These are phyloP conservation scores for Brachymystax lenok DNA, from an alignment of 2,797 vertebrate species.

Conservation along the genomic window DNA sequence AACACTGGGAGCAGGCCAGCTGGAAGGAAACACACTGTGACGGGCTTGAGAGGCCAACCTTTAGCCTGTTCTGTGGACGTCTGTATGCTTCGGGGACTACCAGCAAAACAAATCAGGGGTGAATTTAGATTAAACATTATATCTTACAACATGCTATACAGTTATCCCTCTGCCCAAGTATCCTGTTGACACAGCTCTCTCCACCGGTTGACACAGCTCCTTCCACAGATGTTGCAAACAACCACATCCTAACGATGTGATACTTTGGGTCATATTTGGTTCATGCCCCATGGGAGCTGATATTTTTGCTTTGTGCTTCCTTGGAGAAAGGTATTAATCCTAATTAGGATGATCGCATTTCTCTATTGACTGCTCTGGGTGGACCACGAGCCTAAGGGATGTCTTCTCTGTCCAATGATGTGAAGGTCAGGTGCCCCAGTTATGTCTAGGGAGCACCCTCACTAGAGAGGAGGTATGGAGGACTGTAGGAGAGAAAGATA, in stretches of 20 bases:
- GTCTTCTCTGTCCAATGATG: slow-evolving; percentile 49
- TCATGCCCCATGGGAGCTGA: slow-evolving; percentile 64
- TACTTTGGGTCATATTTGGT: slow-evolving; percentile 67
- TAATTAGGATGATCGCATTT: slow-evolving; percentile 73
- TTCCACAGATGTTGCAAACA: background rate
- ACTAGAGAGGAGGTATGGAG: slow-evolving; percentile 23
- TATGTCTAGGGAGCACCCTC: slow-evolving; percentile 59
- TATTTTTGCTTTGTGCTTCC: slow-evolving; percentile 68
- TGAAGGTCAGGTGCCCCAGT: slow-evolving; percentile 52
- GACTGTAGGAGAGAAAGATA: slow-evolving; percentile 13
- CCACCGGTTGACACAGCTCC: too few species aligned
- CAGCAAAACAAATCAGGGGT: slow-evolving; percentile 17
- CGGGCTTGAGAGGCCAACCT: slow-evolving; percentile 18
- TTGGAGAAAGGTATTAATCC: slow-evolving; percentile 74
- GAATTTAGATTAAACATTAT: slow-evolving; percentile 27
- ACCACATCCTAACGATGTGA: slow-evolving; percentile 7
- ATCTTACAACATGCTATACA: background rate
- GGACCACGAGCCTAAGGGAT: slow-evolving; percentile 62
- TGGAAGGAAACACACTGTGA: slow-evolving; percentile 26
- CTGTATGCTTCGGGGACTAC: slow-evolving; percentile 15
- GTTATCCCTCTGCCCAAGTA: too few species aligned
- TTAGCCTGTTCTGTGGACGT: slow-evolving; percentile 16
- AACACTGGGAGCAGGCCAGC: slow-evolving; percentile 35
- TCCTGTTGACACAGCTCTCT: too few species aligned
- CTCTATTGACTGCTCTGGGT: slow-evolving; percentile 70